A percentile compares a stretch with the other conserved stretches of the same genome.
Conservation (phyloP, 2,888 invertebrate species). For the Alcis repandata region DNA sequence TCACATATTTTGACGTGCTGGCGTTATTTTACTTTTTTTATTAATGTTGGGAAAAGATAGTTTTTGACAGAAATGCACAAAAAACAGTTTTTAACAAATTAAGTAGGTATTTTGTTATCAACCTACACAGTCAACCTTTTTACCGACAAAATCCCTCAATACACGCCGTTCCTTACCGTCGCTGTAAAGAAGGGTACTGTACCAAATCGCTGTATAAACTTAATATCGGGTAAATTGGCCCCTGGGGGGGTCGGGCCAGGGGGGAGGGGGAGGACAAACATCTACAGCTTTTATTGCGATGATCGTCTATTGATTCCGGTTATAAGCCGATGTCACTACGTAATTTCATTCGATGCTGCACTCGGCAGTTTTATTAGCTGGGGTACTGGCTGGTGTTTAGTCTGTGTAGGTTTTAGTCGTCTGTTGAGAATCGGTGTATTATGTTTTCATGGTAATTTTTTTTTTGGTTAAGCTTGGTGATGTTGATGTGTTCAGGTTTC, state of each 20-base stretch:
- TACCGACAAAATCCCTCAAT: neutral
- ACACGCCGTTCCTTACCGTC: constrained; percentile 17
- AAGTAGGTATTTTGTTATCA: too few species aligned
- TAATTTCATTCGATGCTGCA: constrained; percentile 35
- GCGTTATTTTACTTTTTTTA: too few species aligned
- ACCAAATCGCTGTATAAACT: constrained; percentile 82
- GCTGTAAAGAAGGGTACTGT: constrained; percentile 78
- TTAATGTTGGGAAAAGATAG: too few species aligned
- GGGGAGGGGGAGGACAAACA: constrained; percentile 65
- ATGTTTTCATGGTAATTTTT: too few species aligned
- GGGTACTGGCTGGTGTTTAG: constrained; percentile 6
- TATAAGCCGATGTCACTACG: constrained; percentile 67
- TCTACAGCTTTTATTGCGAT: constrained; percentile 75
- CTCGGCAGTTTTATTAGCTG: constrained; percentile 25
- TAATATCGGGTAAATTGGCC: constrained; percentile 82
- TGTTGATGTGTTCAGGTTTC: too few species aligned
- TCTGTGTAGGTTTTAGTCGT: neutral
- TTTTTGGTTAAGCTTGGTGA: too few species aligned
- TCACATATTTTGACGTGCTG: too few species aligned
- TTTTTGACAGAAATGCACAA: too few species aligned
- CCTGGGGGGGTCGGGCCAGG: constrained; percentile 57
- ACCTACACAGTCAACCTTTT: neutral
- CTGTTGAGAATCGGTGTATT: too few species aligned
- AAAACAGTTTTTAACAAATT: too few species aligned
- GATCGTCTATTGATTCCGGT: constrained; percentile 80